Conservation (phyloP, 2,113 vertebrate species). For the Calidris pugnax region DNA sequence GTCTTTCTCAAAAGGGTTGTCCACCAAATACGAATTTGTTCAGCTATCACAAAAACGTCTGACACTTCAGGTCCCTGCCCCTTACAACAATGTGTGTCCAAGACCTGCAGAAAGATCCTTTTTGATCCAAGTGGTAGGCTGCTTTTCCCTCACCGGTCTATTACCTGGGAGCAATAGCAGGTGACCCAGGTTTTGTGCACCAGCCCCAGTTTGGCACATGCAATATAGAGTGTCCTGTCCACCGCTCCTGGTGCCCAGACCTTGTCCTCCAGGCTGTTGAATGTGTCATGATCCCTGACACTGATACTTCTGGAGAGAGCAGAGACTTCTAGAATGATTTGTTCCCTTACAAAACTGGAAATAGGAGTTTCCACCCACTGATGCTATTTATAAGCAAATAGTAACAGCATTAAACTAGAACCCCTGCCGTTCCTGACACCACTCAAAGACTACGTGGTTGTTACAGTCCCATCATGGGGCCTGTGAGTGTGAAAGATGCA, state of each 20-base stretch:
- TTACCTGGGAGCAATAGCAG: not conserved
- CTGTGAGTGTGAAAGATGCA: not conserved
- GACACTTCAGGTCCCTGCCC: not conserved
- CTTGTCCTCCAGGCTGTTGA: not conserved
- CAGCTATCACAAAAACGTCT: not conserved
- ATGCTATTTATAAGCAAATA: not conserved
- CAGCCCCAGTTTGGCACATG: rapidly evolving
- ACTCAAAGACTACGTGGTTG: not conserved
- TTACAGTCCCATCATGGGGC: not conserved
- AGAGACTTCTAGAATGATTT: not conserved
- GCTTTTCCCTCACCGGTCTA: not conserved
- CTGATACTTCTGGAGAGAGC: not conserved
- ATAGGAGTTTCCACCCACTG: not conserved
- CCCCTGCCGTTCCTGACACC: not conserved
- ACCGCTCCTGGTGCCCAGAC: not conserved
- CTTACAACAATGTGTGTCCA: rapidly evolving
- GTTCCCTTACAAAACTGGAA: not conserved
- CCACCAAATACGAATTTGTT: not conserved
- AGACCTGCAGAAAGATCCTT: not conserved
- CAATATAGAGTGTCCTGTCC: not conserved
- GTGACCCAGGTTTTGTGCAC: not conserved
- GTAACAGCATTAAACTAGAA: not conserved
- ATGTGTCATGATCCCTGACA: not conserved
- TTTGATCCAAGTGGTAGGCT: not conserved
- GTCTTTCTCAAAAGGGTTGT: not conserved